Conservation (phyloP, 37 sponge, comb jelly and placozoan genomes). For the Beroe ovata region DNA sequence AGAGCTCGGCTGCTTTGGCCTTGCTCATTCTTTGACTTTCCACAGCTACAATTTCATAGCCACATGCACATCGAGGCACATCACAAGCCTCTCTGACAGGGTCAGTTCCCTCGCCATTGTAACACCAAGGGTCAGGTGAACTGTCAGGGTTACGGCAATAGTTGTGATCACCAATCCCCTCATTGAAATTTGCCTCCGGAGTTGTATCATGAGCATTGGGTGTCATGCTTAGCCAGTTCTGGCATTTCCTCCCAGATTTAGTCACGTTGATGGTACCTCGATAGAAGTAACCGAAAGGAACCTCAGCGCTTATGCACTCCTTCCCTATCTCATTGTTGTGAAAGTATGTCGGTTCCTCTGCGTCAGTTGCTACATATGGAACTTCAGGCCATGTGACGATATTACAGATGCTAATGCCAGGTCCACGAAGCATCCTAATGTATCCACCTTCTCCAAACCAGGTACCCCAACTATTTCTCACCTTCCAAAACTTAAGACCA, state of each 20-base stretch:
- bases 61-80: neutral
- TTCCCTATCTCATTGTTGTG: neutral
- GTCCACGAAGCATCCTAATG: neutral
- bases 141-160: neutral
- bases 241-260: neutral
- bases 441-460: neutral
- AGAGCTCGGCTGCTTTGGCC: neutral
- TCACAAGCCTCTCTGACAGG: neutral
- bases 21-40: neutral
- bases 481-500: neutral
- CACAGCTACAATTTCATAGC: neutral
- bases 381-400: neutral
- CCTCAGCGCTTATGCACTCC: neutral
- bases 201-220: neutral
- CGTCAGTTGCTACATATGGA: neutral
- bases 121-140: neutral
- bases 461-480: neutral
- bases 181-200: neutral
- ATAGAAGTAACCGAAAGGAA: neutral
- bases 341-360: neutral
- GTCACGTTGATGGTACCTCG: neutral
- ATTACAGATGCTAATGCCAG: neutral
- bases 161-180: neutral
- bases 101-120: neutral
- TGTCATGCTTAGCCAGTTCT: neutral